These are phyloP conservation scores for Sinocyclocheilus anophthalmus DNA, from an alignment of 2,113 vertebrate genomes.

Conservation along the genomic window DNA sequence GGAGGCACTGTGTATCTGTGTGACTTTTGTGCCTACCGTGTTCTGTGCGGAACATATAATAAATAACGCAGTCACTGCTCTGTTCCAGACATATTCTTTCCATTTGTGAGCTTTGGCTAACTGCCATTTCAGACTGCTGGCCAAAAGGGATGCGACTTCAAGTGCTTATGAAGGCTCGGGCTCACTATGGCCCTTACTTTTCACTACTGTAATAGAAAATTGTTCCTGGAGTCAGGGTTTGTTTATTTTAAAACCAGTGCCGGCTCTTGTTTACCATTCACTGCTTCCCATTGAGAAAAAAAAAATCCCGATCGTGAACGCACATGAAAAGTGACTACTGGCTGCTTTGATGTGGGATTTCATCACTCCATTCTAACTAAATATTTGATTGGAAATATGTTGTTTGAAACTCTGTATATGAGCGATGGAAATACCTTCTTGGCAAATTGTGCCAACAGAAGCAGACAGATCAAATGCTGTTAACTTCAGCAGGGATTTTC, in stretches of 20 bases:
- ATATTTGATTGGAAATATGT: slow-evolving; percentile 44
- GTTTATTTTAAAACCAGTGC: slow-evolving; percentile 40
- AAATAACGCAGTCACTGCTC: slow-evolving; percentile 40
- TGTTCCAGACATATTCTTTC: slow-evolving; percentile 6
- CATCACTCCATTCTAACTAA: slow-evolving; percentile 37
- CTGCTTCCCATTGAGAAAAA: slow-evolving; percentile 4
- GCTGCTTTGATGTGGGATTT: slow-evolving; percentile 42
- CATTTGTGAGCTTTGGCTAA: slow-evolving; percentile 46
- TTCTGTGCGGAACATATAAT: slow-evolving; percentile 44
- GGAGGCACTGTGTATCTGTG: neutral
- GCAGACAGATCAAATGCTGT: slow-evolving; percentile 30
- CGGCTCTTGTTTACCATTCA: slow-evolving; percentile 39
- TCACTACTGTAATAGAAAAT: slow-evolving; percentile 51
- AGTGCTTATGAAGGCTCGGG: slow-evolving; percentile 24
- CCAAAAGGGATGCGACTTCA: slow-evolving; percentile 49
- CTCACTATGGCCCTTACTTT: slow-evolving; percentile 37
- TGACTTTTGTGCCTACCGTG: neutral
- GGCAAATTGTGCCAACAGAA: slow-evolving; percentile 23
- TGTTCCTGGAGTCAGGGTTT: slow-evolving; percentile 30
- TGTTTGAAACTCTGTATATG: slow-evolving; percentile 32
- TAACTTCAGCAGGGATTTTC: slow-evolving; percentile 26
- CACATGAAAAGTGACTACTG: slow-evolving; percentile 5
- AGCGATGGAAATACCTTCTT: neutral
- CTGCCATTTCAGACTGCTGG: slow-evolving; percentile 43
- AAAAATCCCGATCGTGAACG: neutral